Conservation (phyloP, 2,797 vertebrate species). For the Monodelphis domestica region DNA sequence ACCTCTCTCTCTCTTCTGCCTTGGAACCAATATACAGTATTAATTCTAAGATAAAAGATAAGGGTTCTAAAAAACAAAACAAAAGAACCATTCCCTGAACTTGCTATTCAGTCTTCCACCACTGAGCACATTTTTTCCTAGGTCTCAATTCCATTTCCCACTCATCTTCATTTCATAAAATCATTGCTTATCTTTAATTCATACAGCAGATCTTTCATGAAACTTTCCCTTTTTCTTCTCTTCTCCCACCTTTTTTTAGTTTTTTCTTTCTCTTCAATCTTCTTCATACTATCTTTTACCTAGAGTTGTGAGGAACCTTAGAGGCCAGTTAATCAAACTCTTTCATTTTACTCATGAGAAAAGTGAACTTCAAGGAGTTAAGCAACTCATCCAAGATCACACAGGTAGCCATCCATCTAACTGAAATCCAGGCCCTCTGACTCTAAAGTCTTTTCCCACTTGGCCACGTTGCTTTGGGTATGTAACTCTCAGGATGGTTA, state of each 20-base stretch:
- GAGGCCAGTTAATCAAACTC: neutral
- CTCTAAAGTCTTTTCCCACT: neutral
- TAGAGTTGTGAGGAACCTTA: neutral
- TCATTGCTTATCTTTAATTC: neutral
- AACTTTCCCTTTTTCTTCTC: neutral
- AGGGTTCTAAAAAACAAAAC: no score
- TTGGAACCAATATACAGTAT: no score
- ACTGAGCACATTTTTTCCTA: neutral
- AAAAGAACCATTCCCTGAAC: neutral
- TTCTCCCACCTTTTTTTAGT: neutral
- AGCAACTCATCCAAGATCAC: neutral
- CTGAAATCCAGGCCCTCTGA: neutral
- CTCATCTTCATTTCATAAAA: neutral
- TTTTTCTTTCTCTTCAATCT: neutral
- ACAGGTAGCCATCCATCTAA: neutral
- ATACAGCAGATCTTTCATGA: neutral
- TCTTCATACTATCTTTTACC: neutral
- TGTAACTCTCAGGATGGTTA: neutral
- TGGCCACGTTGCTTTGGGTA: neutral
- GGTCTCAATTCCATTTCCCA: neutral
- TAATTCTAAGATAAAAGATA: no score
- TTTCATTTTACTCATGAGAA: neutral
- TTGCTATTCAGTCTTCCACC: neutral
- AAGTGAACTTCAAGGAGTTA: neutral
- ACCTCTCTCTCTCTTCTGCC: no score